These are phyloP conservation scores for Carollia perspicillata DNA, from an alignment of 2,113 vertebrate species.

Conservation along the genomic window DNA sequence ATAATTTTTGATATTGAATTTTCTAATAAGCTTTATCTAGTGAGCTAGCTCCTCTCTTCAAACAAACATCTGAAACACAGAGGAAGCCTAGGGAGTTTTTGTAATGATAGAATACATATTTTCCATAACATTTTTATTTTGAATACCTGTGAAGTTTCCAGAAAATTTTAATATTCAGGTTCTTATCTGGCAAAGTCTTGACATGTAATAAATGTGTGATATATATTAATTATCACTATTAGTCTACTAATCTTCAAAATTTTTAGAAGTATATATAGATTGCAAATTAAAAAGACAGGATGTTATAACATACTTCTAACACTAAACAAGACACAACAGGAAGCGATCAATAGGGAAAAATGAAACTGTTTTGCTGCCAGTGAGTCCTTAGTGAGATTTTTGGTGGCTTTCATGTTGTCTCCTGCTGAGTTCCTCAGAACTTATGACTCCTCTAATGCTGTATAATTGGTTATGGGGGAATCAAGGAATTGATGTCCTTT, in stretches of 20 bases:
- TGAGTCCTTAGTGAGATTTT: not conserved
- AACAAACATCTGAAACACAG: not conserved
- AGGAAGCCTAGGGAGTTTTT: not conserved
- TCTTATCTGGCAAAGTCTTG: not conserved
- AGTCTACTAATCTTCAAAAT: not conserved
- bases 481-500: not conserved
- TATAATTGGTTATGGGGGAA: not conserved
- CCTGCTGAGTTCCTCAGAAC: not conserved
- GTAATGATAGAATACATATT: not conserved
- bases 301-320: not conserved
- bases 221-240: not conserved
- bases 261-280: not conserved
- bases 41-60: not conserved
- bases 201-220: not conserved
- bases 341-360: not conserved
- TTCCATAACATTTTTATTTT: conserved; percentile 11
- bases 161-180: not conserved
- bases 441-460: not conserved
- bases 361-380: not conserved
- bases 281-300: not conserved
- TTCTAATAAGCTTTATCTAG: not conserved
- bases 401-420: not conserved
- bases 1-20: conserved; percentile 15
- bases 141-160: not conserved
- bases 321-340: not conserved